phyloP scores from a whole-genome alignment of 2,797 vertebrate species.

The Zalophus californianus region DNA sequence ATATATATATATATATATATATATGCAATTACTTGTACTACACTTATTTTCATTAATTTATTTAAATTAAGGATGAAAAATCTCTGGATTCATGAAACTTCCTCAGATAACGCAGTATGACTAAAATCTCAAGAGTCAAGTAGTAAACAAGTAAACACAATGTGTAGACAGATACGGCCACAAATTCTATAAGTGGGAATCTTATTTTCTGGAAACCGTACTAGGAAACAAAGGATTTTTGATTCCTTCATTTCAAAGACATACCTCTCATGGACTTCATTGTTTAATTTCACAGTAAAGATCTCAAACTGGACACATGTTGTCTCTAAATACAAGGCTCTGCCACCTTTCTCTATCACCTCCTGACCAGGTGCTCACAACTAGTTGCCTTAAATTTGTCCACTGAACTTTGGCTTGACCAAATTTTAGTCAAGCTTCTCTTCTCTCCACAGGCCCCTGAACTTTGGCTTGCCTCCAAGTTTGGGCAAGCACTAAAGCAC shows the following conservation, averaged over 20 bases:
- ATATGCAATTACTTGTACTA: not conserved
- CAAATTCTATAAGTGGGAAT: not conserved
- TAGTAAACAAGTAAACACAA: not conserved
- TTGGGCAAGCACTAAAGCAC: not conserved
- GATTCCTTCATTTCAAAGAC: not conserved
- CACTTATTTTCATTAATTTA: not conserved
- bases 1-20: not conserved
- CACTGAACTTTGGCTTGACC: not conserved
- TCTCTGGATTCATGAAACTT: not conserved
- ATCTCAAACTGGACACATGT: not conserved
- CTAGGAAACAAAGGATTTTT: not conserved
- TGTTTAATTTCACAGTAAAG: not conserved
- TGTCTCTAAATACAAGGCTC: not conserved
- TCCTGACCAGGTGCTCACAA: not conserved
- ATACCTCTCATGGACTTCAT: not conserved
- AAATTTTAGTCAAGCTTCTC: not conserved
- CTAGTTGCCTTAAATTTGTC: not conserved
- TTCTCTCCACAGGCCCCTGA: not conserved
- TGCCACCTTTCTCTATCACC: not conserved
- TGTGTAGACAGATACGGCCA: not conserved
- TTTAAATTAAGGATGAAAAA: not conserved
- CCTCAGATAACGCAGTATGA: not conserved
- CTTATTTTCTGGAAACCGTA: not conserved
- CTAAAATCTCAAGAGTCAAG: not conserved
- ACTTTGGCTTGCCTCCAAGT: accelerated